A percentile compares a stretch with the other conserved stretches of the same genome.
Conservation (phyloP, 23 tunicate genomes). For the Phallusia fumigata region DNA sequence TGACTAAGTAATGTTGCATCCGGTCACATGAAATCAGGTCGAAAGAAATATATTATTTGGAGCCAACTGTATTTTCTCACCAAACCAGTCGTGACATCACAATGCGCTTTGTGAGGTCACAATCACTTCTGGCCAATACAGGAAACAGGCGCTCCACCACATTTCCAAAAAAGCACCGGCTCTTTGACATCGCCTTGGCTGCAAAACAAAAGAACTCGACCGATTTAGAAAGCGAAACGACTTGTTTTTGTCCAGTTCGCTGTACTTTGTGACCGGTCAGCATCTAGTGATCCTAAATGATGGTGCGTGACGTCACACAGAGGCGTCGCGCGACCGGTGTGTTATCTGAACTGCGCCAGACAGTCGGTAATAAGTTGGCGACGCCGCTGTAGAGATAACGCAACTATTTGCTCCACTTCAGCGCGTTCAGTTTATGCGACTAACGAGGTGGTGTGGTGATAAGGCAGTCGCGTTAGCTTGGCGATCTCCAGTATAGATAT, state of each 20-base stretch:
- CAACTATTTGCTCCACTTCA: neutral
- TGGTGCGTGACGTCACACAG: neutral
- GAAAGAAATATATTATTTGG: too few species aligned
- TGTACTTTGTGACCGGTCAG: constrained; percentile 5
- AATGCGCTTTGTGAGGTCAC: neutral
- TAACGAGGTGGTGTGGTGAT: neutral
- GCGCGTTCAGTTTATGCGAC: neutral
- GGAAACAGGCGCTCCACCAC: neutral
- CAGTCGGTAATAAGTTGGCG: neutral
- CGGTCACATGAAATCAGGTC: neutral
- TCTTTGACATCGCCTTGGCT: neutral
- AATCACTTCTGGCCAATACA: neutral
- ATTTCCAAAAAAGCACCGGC: neutral
- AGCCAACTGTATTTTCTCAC: neutral
- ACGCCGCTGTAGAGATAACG: neutral
- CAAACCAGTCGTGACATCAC: neutral
- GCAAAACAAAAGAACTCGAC: neutral
- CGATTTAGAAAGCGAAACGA: neutral
- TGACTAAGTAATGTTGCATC: neutral
- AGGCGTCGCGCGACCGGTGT: neutral
- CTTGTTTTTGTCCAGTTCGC: neutral
- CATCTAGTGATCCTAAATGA: neutral
- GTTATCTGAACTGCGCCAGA: constrained; percentile 11
- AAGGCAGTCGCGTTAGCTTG: neutral
- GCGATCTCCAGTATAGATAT: neutral